phyloP scores from a whole-genome alignment of 2,888 invertebrate species.

The Noctua janthe region DNA sequence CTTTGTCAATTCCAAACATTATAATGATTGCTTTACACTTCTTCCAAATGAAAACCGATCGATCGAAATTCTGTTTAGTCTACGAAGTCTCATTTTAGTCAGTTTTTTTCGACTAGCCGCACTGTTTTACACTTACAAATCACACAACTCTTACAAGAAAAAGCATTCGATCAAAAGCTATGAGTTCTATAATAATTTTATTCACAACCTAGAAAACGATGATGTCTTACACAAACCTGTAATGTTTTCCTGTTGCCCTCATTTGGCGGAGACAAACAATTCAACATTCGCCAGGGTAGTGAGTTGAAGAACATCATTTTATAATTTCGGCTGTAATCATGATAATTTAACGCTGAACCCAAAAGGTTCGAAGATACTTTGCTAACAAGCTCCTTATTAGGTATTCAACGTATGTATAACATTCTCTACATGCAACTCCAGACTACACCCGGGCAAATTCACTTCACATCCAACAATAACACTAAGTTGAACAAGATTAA shows the following conservation, averaged over 20 bases:
- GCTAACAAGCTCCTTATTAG: not conserved
- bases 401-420: constrained; percentile 1
- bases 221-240: not conserved
- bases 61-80: not conserved
- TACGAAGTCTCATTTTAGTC: not conserved
- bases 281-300: not conserved
- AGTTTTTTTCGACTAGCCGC: not conserved
- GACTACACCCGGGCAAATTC: constrained; percentile 31
- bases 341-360: not conserved
- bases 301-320: not conserved
- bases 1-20: constrained; percentile 19
- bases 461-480: constrained; percentile 56
- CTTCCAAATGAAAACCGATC: constrained; percentile 17
- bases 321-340: not conserved
- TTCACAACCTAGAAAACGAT: not conserved
- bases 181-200: not conserved
- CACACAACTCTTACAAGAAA: not conserved
- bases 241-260: not conserved
- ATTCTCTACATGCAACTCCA: not conserved
- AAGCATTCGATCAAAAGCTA: not conserved
- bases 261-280: not conserved
- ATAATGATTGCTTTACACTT: constrained; percentile 25
- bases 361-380: not conserved
- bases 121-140: not conserved
- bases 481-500: constrained; percentile 62